phyloP scores from a whole-genome alignment of 1,140 invertebrate species.

The Yoshiicerus persimilis region DNA sequence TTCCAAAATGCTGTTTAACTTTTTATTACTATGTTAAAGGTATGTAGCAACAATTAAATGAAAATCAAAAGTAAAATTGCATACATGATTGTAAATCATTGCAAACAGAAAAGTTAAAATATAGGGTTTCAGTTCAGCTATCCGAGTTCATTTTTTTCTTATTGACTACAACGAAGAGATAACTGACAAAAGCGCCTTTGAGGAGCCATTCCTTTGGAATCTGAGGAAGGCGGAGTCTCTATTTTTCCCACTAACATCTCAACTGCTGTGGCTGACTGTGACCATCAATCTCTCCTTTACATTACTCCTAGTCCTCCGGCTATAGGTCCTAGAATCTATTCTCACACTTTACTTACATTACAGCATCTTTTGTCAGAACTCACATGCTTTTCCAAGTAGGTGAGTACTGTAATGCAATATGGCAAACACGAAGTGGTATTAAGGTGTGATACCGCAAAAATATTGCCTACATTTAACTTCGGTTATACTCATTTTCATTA shows the following conservation, averaged over 20 bases:
- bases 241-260: constrained; percentile 32
- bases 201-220: constrained; percentile 2
- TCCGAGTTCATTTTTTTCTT: neutral
- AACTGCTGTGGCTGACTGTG: neutral
- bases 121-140: neutral
- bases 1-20: no score
- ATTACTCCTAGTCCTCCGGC: neutral
- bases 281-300: constrained; percentile 9
- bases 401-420: neutral
- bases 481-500: no score
- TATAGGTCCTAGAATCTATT: neutral
- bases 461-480: neutral
- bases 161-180: neutral
- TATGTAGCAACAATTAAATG: no score
- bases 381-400: neutral
- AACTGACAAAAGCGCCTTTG: neutral
- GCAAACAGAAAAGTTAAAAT: neutral
- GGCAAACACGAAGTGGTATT: neutral
- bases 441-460: neutral
- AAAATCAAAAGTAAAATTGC: no score
- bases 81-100: no score
- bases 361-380: neutral
- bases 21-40: no score
- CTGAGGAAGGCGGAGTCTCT: neutral
- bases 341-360: neutral